A percentile compares a stretch with the other conserved stretches of the same genome.
phyloP scores from a whole-genome alignment of 2,113 vertebrate genomes.

The Mirza zaza region DNA sequence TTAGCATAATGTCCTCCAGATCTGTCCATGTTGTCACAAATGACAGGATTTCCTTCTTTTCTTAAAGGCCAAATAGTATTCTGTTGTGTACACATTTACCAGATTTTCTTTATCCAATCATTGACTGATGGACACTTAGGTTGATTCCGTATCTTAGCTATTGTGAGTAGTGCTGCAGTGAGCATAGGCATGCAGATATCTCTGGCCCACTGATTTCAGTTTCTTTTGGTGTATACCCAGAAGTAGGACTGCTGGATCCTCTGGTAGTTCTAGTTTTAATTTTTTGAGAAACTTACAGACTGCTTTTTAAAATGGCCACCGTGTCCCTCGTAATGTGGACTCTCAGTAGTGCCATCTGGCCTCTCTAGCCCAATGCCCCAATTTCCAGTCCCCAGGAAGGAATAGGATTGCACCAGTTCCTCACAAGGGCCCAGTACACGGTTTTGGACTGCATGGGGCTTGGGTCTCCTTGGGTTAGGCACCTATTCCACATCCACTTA shows the following conservation, averaged over 20 bases:
- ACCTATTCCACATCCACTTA: neutral
- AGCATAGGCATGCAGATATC: too few species aligned
- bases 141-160: neutral
- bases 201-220: neutral
- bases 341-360: neutral
- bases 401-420: neutral
- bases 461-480: neutral
- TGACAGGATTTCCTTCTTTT: neutral
- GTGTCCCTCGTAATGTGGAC: neutral
- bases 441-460: neutral
- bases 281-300: neutral
- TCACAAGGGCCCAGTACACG: neutral
- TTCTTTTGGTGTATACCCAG: neutral
- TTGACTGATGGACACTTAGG: too few species aligned
- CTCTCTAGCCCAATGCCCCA: neutral
- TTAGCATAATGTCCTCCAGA: neutral
- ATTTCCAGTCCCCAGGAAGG: neutral
- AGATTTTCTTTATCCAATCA: neutral
- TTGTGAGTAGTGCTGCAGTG: neutral
- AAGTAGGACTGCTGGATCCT: neutral
- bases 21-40: neutral
- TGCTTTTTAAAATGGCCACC: neutral
- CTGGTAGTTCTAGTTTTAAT: neutral
- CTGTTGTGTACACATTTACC: neutral
- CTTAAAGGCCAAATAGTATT: neutral